Percentiles rank a stretch among this genome's conserved stretches.
Conservation (phyloP, 2,797 vertebrate genomes). For the Arnoldichthys spilopterus region DNA sequence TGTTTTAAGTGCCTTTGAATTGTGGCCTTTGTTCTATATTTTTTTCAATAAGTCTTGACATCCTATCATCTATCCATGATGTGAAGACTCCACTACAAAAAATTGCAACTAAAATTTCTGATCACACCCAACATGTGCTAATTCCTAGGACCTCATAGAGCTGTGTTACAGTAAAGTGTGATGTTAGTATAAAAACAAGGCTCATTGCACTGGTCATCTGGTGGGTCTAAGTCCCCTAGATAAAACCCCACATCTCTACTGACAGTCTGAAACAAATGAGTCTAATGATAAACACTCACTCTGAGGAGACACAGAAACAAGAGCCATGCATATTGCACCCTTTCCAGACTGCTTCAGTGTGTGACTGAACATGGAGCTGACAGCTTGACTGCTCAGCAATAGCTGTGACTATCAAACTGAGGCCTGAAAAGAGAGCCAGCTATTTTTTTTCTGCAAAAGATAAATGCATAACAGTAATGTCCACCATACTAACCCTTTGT, state of each 20-base stretch:
- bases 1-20: no score
- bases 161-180: not conserved
- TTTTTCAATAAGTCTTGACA: no score
- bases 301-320: conserved; percentile 1
- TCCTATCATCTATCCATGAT: not conserved
- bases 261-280: conserved; percentile 26
- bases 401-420: conserved; percentile 4
- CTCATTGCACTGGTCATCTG: not conserved
- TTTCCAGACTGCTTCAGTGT: conserved; percentile 4
- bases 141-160: not conserved
- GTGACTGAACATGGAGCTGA: not conserved
- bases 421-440: not conserved
- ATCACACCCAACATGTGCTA: not conserved
- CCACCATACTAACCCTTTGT: not conserved
- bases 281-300: conserved; percentile 1
- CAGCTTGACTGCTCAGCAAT: conserved; percentile 7
- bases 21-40: no score
- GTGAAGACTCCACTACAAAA: no score
- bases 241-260: not conserved
- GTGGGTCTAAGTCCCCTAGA: not conserved
- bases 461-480: not conserved
- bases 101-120: not conserved
- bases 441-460: not conserved
- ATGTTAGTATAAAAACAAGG: not conserved
- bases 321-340: not conserved